These are phyloP conservation scores for Heliconius charithonia DNA, from an alignment of 2,888 invertebrate species.

Conservation along the genomic window DNA sequence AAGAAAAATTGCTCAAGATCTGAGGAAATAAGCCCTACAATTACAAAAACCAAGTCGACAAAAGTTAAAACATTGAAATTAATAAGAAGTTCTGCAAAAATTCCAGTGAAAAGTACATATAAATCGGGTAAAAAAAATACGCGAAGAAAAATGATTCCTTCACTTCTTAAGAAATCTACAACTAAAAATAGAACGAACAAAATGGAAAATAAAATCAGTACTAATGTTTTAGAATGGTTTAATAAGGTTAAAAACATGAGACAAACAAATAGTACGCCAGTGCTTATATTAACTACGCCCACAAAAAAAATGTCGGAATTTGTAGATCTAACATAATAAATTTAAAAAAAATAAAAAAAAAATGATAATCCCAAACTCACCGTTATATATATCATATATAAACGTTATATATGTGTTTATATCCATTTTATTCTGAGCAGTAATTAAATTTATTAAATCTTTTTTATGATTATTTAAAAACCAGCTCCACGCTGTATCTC, in stretches of 20 bases:
- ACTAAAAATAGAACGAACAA: background rate
- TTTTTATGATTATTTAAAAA: too few relatives aligned
- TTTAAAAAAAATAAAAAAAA: too few relatives aligned
- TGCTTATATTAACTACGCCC: constrained; percentile 52
- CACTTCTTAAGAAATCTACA: background rate
- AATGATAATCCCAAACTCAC: too few relatives aligned
- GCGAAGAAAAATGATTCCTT: background rate
- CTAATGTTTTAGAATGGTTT: constrained; percentile 64
- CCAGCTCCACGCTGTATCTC: too few relatives aligned
- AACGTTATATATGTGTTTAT: too few relatives aligned
- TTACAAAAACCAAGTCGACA: background rate
- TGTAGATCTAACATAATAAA: constrained; percentile 62
- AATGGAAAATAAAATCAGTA: background rate
- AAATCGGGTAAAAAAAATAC: background rate
- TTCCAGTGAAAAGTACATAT: background rate
- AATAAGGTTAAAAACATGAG: constrained; percentile 53
- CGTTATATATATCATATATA: too few relatives aligned
- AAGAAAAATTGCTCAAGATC: constrained; percentile 20
- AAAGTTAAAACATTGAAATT: background rate
- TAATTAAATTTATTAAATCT: too few relatives aligned
- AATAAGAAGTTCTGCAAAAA: background rate
- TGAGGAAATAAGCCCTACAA: background rate
- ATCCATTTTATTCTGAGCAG: too few relatives aligned
- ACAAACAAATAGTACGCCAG: constrained; percentile 48
- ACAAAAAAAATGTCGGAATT: constrained; percentile 49